Evolutionary conservation across 2,113 vertebrate species (phyloP).

Genomic region (Oxyura jamaicensis): DNA sequence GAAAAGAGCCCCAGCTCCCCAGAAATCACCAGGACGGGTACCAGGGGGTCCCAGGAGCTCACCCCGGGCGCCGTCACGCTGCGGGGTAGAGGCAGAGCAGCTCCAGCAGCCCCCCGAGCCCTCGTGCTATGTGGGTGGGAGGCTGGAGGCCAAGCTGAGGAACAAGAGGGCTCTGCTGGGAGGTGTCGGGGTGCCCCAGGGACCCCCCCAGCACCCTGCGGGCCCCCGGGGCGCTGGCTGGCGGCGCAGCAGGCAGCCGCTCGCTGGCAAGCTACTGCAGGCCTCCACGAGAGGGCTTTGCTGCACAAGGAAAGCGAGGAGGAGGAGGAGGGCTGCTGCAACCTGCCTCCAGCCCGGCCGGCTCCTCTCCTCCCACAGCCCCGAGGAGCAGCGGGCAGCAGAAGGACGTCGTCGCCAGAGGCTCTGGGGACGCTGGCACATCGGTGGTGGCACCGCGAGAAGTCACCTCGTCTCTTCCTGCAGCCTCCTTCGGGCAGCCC

Average conservation of each 20-base stretch:
- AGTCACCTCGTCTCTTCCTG: background rate
- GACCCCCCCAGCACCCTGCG: background rate
- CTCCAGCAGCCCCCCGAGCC: background rate
- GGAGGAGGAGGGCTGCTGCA: background rate
- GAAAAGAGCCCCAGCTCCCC: too few relatives aligned
- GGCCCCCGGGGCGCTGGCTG: background rate
- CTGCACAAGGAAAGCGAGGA: conserved; percentile 8
- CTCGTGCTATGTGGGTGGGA: too few relatives aligned
- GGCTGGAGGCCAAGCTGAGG: fast-evolving
- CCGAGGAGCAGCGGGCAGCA: background rate
- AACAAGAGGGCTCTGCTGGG: background rate
- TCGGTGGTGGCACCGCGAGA: background rate
- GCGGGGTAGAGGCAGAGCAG: background rate
- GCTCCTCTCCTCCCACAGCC: fast-evolving
- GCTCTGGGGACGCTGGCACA: fast-evolving
- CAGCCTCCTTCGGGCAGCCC: background rate
- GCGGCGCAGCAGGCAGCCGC: background rate
- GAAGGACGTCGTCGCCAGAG: background rate
- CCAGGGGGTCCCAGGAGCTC: too few relatives aligned
- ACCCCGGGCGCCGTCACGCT: too few relatives aligned
- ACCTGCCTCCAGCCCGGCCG: background rate
- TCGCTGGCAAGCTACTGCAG: conserved; percentile 10
- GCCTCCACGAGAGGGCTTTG: conserved; percentile 69
- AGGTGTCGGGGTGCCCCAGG: too few relatives aligned
- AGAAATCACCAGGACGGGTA: too few relatives aligned